Conservation (phyloP, 2,797 vertebrate species). For the Petrocephalus sullivani region DNA sequence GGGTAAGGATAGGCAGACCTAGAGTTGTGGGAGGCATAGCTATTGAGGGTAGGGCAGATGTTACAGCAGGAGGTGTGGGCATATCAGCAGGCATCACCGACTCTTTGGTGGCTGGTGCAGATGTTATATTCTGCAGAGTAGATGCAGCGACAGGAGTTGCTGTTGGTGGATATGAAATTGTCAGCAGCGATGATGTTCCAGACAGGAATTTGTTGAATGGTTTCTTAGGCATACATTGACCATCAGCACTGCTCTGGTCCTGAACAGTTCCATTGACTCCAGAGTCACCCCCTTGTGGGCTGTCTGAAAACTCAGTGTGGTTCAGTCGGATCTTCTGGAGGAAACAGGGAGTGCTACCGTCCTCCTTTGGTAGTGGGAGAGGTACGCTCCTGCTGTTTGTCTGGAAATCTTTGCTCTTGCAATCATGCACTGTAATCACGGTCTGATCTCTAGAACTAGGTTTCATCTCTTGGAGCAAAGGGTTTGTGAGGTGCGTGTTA, state of each 20-base stretch:
- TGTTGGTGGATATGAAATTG: conserved; percentile 27
- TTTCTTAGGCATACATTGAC: not conserved
- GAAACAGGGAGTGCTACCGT: conserved; percentile 68
- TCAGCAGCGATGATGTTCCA: not conserved
- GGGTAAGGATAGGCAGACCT: not conserved
- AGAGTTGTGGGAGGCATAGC: not conserved
- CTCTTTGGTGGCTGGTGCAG: not conserved
- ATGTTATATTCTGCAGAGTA: conserved; percentile 34
- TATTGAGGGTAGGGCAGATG: not conserved
- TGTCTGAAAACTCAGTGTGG: conserved; percentile 57
- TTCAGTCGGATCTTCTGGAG: conserved; percentile 80
- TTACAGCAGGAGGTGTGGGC: not conserved
- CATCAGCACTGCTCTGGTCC: conserved; percentile 14
- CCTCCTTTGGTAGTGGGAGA: conserved; percentile 52
- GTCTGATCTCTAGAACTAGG: conserved; percentile 30
- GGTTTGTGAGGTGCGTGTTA: conserved; percentile 36
- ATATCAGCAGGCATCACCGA: not conserved
- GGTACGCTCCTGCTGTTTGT: conserved; percentile 40
- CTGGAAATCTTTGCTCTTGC: conserved; percentile 42
- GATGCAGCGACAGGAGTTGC: not conserved
- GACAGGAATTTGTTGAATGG: conserved; percentile 10
- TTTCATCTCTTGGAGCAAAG: conserved; percentile 33
- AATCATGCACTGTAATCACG: conserved; percentile 34
- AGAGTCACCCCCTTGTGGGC: accelerated
- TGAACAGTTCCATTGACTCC: conserved; percentile 24